Evolutionary conservation across 2,797 vertebrate genomes (phyloP).

Genomic region (Halcyon badia): DNA sequence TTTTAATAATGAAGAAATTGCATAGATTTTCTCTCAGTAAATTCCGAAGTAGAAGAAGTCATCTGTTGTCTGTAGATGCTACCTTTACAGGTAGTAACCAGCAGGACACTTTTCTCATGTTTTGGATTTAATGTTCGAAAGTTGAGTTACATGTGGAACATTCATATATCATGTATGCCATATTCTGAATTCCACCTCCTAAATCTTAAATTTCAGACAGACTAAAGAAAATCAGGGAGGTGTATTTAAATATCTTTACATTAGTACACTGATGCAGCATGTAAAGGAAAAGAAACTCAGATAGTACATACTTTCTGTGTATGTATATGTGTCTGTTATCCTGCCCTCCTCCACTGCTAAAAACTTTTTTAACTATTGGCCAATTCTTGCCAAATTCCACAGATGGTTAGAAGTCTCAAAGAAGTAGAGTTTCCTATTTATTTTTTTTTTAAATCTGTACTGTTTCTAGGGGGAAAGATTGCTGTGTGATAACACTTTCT

Average conservation of each 20-base stretch:
- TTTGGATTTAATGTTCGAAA: background rate
- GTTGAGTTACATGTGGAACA: background rate
- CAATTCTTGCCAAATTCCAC: conserved; percentile 49
- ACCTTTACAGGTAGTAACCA: background rate
- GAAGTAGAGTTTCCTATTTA: conserved; percentile 18
- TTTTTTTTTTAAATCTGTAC: conserved; percentile 10
- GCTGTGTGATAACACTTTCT: conserved; percentile 32
- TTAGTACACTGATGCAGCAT: background rate
- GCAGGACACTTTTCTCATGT: background rate
- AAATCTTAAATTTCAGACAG: background rate
- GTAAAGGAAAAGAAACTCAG: background rate
- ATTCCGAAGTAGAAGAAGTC: background rate
- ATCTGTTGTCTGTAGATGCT: background rate
- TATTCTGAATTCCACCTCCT: background rate
- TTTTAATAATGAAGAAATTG: background rate
- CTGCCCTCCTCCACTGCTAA: conserved; percentile 1
- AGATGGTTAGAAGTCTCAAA: conserved; percentile 44
- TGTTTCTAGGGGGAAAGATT: background rate
- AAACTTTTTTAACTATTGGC: conserved; percentile 26
- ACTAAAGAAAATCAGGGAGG: background rate
- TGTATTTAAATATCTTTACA: background rate
- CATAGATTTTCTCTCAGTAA: background rate
- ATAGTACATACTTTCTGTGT: conserved; percentile 18
- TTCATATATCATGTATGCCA: background rate
- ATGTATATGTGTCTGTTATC: background rate